Percentiles rank a stretch among this genome's conserved stretches.
Conservation (phyloP, 2,888 invertebrate species). For the Gortyna flavago region DNA sequence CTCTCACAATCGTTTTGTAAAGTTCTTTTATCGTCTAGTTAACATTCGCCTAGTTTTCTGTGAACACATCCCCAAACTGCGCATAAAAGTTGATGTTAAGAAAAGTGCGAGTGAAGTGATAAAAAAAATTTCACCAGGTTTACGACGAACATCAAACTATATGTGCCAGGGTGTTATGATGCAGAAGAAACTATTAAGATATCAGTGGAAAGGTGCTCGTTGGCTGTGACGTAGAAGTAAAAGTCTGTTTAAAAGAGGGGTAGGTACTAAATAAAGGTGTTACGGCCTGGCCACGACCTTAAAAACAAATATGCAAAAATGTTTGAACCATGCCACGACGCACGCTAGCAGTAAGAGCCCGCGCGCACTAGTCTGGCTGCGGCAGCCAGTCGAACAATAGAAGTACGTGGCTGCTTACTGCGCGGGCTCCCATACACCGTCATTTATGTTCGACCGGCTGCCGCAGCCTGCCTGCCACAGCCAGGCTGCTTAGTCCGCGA, state of each 20-base stretch:
- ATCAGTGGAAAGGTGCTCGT: slow-evolving; percentile 47
- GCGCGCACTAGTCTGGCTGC: too few species aligned
- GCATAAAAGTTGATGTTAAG: slow-evolving; percentile 63
- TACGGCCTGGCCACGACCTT: too few species aligned
- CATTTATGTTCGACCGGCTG: too few species aligned
- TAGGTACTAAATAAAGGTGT: neutral
- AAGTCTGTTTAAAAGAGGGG: neutral
- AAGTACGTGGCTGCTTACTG: too few species aligned
- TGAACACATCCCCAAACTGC: slow-evolving; percentile 58
- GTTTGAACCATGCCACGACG: too few species aligned
- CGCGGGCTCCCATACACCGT: too few species aligned
- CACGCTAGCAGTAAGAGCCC: too few species aligned
- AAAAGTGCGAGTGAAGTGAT: slow-evolving; percentile 57
- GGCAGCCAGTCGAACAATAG: too few species aligned
- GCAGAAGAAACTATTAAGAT: slow-evolving; percentile 57
- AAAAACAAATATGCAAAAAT: too few species aligned
- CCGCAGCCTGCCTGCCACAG: too few species aligned
- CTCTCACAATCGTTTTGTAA: slow-evolving; percentile 27
- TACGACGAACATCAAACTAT: slow-evolving; percentile 65
- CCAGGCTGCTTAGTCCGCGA: too few species aligned
- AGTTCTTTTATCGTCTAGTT: slow-evolving; percentile 49
- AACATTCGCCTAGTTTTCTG: slow-evolving; percentile 59
- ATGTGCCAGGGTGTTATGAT: slow-evolving; percentile 63
- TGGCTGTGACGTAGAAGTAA: slow-evolving; percentile 6
- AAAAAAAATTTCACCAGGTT: slow-evolving; percentile 64